Evolutionary conservation across 2,888 invertebrate species (phyloP).

Genomic region (Agrilus cyanescens): DNA sequence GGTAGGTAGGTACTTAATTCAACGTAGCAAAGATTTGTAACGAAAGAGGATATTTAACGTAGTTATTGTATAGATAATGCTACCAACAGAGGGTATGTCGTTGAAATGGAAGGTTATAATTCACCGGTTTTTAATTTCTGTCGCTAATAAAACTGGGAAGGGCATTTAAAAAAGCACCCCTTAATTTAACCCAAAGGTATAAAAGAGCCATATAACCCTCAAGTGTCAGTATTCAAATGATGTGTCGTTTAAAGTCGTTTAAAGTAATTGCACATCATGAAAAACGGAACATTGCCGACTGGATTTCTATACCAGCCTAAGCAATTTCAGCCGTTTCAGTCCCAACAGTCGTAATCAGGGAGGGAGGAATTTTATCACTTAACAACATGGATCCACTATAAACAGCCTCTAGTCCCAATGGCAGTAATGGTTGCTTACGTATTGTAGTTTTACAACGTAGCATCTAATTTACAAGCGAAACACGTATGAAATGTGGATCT

Average conservation of each 20-base stretch:
- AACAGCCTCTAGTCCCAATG: no score
- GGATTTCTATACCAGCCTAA: constrained; percentile 19
- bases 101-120: no score
- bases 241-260: constrained; percentile 24
- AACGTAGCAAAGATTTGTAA: no score
- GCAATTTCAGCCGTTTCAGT: constrained; percentile 29
- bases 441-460: no score
- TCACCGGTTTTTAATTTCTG: constrained; percentile 24
- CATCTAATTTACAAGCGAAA: no score
- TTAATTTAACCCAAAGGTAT: constrained; percentile 29
- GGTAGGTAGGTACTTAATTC: no score
- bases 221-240: constrained; percentile 25
- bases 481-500: no score
- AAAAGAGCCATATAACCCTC: constrained; percentile 25
- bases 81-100: no score
- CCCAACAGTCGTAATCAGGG: constrained; percentile 32
- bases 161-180: constrained; percentile 19
- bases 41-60: no score
- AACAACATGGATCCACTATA: constrained; percentile 22
- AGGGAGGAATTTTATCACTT: constrained; percentile 34
- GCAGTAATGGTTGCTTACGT: no score
- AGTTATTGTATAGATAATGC: no score
- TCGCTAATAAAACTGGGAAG: constrained; percentile 22
- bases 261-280: constrained; percentile 29
- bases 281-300: constrained; percentile 22